Evolutionary conservation across 2,888 invertebrate genomes (phyloP).

Genomic region (Lampropteryx suffumata): DNA sequence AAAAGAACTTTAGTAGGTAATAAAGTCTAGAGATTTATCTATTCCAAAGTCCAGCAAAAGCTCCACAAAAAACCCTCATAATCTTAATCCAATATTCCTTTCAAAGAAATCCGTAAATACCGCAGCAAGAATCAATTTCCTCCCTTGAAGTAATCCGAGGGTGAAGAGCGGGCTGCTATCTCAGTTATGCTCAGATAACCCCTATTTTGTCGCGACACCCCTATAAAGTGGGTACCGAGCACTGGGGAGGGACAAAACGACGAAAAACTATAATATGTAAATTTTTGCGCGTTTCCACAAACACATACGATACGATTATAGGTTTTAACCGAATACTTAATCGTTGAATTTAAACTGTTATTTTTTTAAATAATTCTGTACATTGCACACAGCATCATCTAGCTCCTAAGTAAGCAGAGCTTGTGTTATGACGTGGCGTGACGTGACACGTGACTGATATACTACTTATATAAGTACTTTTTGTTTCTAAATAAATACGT

Average conservation of each 20-base stretch:
- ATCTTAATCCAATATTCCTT: slow-evolving; percentile 33
- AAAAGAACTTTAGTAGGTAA: slow-evolving; percentile 7
- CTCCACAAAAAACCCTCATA: slow-evolving; percentile 19
- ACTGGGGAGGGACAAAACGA: slow-evolving; percentile 42
- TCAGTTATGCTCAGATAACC: slow-evolving; percentile 47
- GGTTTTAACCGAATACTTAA: too few relatives aligned
- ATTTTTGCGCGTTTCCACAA: slow-evolving; percentile 43
- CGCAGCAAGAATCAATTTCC: slow-evolving; percentile 56
- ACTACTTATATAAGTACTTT: too few relatives aligned
- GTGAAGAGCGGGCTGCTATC: slow-evolving; percentile 23
- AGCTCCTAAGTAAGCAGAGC: too few relatives aligned
- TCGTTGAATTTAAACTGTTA: too few relatives aligned
- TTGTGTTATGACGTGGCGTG: too few relatives aligned
- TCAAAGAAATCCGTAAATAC: slow-evolving; percentile 36
- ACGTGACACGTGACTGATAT: too few relatives aligned
- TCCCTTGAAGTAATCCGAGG: slow-evolving; percentile 32
- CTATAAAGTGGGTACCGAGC: slow-evolving; percentile 44
- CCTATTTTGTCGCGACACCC: slow-evolving; percentile 48
- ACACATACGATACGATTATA: slow-evolving; percentile 22
- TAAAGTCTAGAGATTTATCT: slow-evolving; percentile 12
- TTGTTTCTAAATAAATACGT: too few relatives aligned
- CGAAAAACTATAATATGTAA: slow-evolving; percentile 62
- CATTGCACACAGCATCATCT: too few relatives aligned
- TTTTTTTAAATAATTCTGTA: too few relatives aligned
- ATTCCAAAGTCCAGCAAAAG: slow-evolving; percentile 10